Percentiles rank a stretch among this genome's conserved stretches.
These are phyloP conservation scores for Arion vulgaris DNA, from an alignment of 1,140 invertebrate species.

Conservation along the genomic window DNA sequence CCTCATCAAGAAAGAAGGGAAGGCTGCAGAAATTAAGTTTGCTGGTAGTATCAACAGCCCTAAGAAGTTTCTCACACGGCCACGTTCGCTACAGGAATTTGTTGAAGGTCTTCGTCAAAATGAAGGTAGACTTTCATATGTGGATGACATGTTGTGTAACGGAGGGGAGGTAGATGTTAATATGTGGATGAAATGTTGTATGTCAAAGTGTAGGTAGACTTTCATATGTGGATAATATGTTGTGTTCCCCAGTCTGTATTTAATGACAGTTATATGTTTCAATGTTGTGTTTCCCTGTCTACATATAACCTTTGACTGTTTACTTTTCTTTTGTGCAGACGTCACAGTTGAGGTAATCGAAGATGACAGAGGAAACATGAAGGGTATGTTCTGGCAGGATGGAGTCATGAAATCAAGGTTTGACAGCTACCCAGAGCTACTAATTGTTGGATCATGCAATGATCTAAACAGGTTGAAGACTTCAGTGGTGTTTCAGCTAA, in stretches of 20 bases:
- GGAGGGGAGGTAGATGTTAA: neutral
- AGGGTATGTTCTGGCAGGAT: conserved; percentile 13
- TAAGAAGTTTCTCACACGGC: conserved; percentile 10
- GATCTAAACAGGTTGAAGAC: conserved; percentile 3
- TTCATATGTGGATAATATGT: no score
- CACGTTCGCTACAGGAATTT: conserved; percentile 11
- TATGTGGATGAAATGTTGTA: no score
- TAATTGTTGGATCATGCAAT: neutral
- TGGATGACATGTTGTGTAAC: neutral
- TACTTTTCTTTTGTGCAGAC: neutral
- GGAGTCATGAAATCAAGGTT: conserved; percentile 4
- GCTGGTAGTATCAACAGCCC: neutral
- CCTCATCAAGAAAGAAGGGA: neutral
- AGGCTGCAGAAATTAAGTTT: neutral
- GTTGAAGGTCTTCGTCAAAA: neutral
- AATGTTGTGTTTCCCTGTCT: neutral
- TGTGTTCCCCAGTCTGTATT: no score
- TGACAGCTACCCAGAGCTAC: conserved; percentile 15
- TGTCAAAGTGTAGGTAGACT: neutral
- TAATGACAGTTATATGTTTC: no score
- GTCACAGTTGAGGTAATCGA: conserved; percentile 1
- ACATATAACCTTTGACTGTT: neutral
- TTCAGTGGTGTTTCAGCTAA: neutral
- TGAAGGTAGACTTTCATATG: neutral
- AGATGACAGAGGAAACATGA: conserved; percentile 14